Evolutionary conservation across 2,888 invertebrate genomes (phyloP), one percentile per base, ranked within the genome.

Genomic region (Charanyca ferruginea): DNA sequence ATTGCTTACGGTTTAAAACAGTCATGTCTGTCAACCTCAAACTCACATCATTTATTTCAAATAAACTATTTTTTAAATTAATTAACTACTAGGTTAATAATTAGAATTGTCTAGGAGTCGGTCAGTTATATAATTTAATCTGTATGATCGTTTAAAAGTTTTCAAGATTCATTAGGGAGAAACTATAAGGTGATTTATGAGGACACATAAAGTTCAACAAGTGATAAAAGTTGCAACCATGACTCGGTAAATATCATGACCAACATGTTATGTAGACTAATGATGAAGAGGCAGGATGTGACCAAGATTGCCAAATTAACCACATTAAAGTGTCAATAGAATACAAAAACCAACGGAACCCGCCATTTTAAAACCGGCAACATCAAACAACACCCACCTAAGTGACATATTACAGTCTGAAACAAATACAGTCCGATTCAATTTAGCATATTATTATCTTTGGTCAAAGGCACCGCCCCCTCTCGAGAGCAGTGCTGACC

Each of bases 401-500:
- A 65, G 57, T 75, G 47, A 47, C 38, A 65, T 58, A 75, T 55
- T 59, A 59, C 9, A 65, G 60, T 59, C 28, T 70, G 48, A 48
- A 68, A 61, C 60, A 64, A 66, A 67, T 63, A 77, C 73, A 70
- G 69, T 73, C 72, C 60, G 61, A 74, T 60, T 54, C 77, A 75
- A 81, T 83, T 77, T 73, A 78, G 75, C 76, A 67, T 77, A 80
- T n/a, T n/a, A n/a, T n/a, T n/a, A n/a, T 77, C 73, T 67, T 49
- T 60, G 54, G 72, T 80, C 81, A 80, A 73, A 81, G 59, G 64
- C 11, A 60, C 83, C 82, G 81, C 78, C 32, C 77, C 77, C 77
- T 68, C 60, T 60, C 42, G 22, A 47, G 60, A 38, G 57, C 72
- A 69, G 54, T 52, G 52, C 42, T 52, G 63, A 61, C 66, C 73